Evolutionary conservation across 2,888 invertebrate species (phyloP).

Genomic region (Mallateleia sp.): DNA sequence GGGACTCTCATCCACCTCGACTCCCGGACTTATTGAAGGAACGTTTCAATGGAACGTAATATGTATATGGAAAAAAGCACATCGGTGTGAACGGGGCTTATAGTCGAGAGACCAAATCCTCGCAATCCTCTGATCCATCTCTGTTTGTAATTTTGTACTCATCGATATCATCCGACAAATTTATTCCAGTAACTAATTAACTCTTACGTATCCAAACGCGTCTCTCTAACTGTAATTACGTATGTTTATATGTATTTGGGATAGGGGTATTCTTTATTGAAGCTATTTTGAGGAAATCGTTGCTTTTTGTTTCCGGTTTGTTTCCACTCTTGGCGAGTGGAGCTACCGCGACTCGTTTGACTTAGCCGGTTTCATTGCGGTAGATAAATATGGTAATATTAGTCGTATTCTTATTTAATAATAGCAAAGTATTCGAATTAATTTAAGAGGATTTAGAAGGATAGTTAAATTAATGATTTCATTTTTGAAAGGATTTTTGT

Average conservation of each 20-base stretch:
- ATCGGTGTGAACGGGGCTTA: slow-evolving; percentile 58
- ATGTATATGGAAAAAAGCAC: slow-evolving; percentile 52
- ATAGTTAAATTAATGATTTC: too few relatives aligned
- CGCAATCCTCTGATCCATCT: slow-evolving; percentile 66
- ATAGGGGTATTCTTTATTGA: too few relatives aligned
- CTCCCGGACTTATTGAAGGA: slow-evolving; percentile 51
- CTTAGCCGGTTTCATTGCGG: too few relatives aligned
- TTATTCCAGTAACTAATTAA: slow-evolving; percentile 56
- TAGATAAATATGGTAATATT: too few relatives aligned
- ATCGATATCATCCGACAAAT: slow-evolving; percentile 73
- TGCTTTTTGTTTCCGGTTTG: too few relatives aligned
- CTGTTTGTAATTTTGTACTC: slow-evolving; percentile 79
- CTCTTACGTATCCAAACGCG: slow-evolving; percentile 28
- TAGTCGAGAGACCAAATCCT: slow-evolving; percentile 57
- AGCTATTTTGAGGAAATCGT: too few relatives aligned
- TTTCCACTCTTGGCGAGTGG: too few relatives aligned
- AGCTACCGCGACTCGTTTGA: too few relatives aligned
- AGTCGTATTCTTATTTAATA: too few relatives aligned
- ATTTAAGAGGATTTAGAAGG: too few relatives aligned
- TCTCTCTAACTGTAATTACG: slow-evolving; percentile 43
- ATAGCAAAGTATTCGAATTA: too few relatives aligned
- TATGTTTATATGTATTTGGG: slow-evolving; percentile 56
- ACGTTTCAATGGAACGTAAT: slow-evolving; percentile 45
- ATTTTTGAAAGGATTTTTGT: too few relatives aligned
- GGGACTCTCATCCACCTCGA: background rate